Evolutionary conservation across 23 tunicate genomes (phyloP), one percentile per base, ranked within the genome.

Genomic region (Trididemnum clinides): DNA sequence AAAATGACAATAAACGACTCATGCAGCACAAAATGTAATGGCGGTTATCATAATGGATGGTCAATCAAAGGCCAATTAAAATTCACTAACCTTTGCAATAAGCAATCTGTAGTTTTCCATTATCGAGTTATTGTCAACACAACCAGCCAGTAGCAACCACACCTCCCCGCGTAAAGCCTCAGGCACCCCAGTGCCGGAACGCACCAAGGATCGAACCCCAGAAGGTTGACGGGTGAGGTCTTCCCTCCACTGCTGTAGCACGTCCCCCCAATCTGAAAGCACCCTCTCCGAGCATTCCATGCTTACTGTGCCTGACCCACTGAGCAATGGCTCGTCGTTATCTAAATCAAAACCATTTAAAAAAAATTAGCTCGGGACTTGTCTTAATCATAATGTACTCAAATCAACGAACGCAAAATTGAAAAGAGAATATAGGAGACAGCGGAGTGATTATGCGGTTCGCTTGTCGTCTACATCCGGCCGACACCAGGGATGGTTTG

Each of bases 111-210:
- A 93, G 20, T 84, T 64, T 79, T 93, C 98, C 82, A 93, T 28
- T 87, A 93, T 88, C 21, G 57, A 57, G 7, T 76, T 71, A 69
- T 93, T 93, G 86, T 88, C 92, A 64, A 84, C 84, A 57, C 98
- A 93, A 28, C 98, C 95, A 0, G 90, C 95, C 49, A 95, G 82
- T 75, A 89, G 86, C 74, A 86, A 95, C 98, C 98, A 95, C 22
- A 95, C 95, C 50, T 85, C 98, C 1, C 98, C 91, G 7, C 98
- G 82, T 33, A 95, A 85, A 1, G 98, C 88, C 26, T 95, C 88
- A 25, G 98, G 98, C 30, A 95, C 89, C 1, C 98, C 93, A 15
- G 73, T 27, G 36, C 44, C 74, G 15, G 76, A 62, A 33, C 98
- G 64, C 5, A 95, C 85, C 65, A 95, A 86, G 32, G 71, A 39